Conservation (phyloP, 2,797 vertebrate species). For the Eleutherodactylus coqui region DNA sequence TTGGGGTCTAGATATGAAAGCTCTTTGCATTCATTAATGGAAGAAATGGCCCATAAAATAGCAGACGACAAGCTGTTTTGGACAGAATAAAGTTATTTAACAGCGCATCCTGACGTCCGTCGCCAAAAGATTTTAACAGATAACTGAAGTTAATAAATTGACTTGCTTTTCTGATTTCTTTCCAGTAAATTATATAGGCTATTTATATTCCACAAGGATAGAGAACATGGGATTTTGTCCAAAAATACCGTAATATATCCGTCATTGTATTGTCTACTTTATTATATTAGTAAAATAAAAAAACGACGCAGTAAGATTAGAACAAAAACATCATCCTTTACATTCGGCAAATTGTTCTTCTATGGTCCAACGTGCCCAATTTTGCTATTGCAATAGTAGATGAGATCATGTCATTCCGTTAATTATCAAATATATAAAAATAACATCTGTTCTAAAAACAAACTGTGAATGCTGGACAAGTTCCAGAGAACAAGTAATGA, state of each 20-base stretch:
- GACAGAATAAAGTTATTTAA: not conserved
- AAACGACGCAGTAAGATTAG: not conserved
- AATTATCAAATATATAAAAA: constrained; percentile 56
- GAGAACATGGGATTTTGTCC: too few species aligned
- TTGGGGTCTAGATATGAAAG: too few species aligned
- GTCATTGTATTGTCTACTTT: not conserved
- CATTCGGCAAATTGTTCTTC: not conserved
- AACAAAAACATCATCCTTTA: not conserved
- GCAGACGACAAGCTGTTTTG: not conserved
- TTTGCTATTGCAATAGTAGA: constrained; percentile 8
- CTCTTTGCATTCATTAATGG: not conserved
- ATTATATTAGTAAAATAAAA: not conserved
- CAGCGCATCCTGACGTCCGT: not conserved
- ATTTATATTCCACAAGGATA: too few species aligned
- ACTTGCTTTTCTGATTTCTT: not conserved
- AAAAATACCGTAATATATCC: not conserved
- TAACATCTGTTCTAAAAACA: constrained; percentile 56
- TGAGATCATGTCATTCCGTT: constrained; percentile 16
- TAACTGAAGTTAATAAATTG: too few species aligned
- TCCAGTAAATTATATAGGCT: not conserved
- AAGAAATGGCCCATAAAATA: not conserved
- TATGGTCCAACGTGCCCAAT: not conserved
- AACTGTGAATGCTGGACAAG: constrained; percentile 30
- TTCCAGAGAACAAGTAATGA: constrained; percentile 42
- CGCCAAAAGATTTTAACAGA: not conserved